Conservation (phyloP, 2,113 vertebrate species). For the Actenoides lindsayi region DNA sequence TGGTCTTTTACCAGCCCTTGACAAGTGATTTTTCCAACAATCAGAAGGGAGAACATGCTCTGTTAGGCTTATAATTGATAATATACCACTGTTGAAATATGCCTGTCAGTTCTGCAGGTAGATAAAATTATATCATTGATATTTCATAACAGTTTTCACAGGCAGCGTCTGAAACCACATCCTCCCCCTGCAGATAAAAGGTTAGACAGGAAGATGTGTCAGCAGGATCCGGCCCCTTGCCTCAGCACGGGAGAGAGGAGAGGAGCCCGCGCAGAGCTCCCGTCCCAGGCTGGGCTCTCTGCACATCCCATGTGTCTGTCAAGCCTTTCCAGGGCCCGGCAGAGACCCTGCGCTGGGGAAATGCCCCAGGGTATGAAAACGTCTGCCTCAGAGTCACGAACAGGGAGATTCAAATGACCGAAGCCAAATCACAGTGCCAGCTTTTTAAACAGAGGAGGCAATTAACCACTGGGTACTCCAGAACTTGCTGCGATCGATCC, state of each 20-base stretch:
- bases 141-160: constrained; percentile 2
- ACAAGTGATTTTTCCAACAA: constrained; percentile 60
- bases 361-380: not conserved
- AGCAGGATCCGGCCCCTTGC: not conserved
- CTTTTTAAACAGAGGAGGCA: not conserved
- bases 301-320: not conserved
- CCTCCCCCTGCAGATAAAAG: not conserved
- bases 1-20: constrained; percentile 56
- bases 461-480: not conserved
- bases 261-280: not conserved
- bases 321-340: not conserved
- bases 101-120: constrained; percentile 45
- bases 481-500: not conserved
- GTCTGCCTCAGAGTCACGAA: not conserved
- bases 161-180: not conserved
- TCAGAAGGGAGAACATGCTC: constrained; percentile 57
- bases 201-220: not conserved
- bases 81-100: constrained; percentile 37
- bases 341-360: accelerated
- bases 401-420: not conserved
- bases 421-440: not conserved
- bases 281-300: not conserved
- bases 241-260: accelerated
- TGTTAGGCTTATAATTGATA: constrained; percentile 66
- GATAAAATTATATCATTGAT: constrained; percentile 35